Conservation (phyloP, 2,888 invertebrate genomes). For the Synergus laeviventris region DNA sequence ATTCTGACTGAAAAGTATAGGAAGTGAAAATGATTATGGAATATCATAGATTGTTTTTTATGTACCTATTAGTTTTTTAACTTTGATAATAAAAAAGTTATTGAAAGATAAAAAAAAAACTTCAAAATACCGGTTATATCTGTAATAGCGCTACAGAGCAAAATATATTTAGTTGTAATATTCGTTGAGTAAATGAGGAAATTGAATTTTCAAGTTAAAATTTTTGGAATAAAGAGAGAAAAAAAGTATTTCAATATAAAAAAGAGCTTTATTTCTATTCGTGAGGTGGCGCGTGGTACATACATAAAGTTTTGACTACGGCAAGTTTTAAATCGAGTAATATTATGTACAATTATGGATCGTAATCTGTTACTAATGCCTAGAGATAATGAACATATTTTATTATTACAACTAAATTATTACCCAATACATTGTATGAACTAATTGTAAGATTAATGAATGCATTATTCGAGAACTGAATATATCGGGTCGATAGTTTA, state of each 20-base stretch:
- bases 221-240: background rate
- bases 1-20: no score
- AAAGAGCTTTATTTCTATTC: slow-evolving; percentile 63
- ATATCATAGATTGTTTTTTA: no score
- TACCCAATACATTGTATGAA: slow-evolving; percentile 53
- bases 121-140: no score
- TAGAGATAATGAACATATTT: slow-evolving; percentile 59
- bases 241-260: background rate
- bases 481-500: slow-evolving; percentile 14
- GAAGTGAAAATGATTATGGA: no score
- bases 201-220: background rate
- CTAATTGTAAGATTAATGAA: slow-evolving; percentile 41
- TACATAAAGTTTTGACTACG: slow-evolving; percentile 68
- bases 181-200: no score
- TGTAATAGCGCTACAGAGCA: no score
- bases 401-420: slow-evolving; percentile 58
- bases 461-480: slow-evolving; percentile 17
- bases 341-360: slow-evolving; percentile 66
- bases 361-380: slow-evolving; percentile 62
- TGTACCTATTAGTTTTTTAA: no score
- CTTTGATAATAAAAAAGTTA: no score
- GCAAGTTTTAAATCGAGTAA: slow-evolving; percentile 63
- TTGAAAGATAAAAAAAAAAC: no score
- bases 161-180: no score
- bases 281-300: slow-evolving; percentile 67